Evolutionary conservation across 1,140 invertebrate genomes (phyloP).

Genomic region (Chionoecetes opilio): DNA sequence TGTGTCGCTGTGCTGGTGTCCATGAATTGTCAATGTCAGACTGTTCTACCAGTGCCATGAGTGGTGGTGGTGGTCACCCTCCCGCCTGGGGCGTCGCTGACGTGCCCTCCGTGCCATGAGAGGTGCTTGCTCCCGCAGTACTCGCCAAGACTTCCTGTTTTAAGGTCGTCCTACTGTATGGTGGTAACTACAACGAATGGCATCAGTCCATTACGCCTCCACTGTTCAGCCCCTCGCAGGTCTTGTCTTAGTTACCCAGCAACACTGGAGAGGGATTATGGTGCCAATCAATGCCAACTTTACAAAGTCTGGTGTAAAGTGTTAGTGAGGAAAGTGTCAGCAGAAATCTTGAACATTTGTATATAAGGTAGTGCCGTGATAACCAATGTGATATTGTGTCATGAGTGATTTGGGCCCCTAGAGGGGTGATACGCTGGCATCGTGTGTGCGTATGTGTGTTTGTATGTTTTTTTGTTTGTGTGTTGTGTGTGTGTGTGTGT

Average conservation of each 20-base stretch:
- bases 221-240: slow-evolving; percentile 64
- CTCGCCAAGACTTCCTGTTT: slow-evolving; percentile 60
- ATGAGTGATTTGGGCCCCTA: neutral
- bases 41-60: slow-evolving; percentile 59
- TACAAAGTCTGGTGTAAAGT: slow-evolving; percentile 65
- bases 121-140: slow-evolving; percentile 34
- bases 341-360: slow-evolving; percentile 64
- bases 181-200: slow-evolving; percentile 68
- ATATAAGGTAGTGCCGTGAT: slow-evolving; percentile 75
- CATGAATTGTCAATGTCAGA: slow-evolving; percentile 35
- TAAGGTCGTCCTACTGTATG: slow-evolving; percentile 57
- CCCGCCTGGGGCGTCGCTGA: slow-evolving; percentile 44
- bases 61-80: slow-evolving; percentile 7
- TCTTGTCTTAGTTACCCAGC: slow-evolving; percentile 50
- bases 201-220: slow-evolving; percentile 62
- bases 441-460: slow-evolving; percentile 58
- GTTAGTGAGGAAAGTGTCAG: slow-evolving; percentile 64
- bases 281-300: slow-evolving; percentile 74
- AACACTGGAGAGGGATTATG: slow-evolving; percentile 54
- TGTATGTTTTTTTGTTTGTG: slow-evolving; percentile 16
- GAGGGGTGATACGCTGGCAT: neutral
- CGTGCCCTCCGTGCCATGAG: slow-evolving; percentile 65
- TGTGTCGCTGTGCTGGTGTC: slow-evolving; percentile 57
- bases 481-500: slow-evolving; percentile 38
- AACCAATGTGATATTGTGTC: slow-evolving; percentile 75